Evolutionary conservation across 2,113 vertebrate species (phyloP).

Genomic region (Psettodes erumei): DNA sequence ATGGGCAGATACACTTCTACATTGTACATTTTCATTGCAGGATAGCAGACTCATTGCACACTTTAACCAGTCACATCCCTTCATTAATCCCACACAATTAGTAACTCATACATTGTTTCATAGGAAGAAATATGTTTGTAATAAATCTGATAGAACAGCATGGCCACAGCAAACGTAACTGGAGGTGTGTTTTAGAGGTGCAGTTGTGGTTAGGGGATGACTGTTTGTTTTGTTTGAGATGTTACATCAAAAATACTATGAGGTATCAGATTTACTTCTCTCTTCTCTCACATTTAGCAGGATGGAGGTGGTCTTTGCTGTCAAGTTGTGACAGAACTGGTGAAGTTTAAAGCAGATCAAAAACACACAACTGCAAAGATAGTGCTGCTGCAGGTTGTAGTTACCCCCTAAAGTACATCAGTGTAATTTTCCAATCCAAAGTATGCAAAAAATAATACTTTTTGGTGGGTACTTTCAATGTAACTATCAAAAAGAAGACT

Average conservation of each 20-base stretch:
- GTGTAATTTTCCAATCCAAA: neutral
- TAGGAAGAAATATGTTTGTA: neutral
- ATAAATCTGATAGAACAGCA: neutral
- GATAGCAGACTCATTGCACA: neutral
- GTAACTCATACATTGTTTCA: neutral
- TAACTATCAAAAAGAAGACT: neutral
- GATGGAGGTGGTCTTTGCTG: neutral
- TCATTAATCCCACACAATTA: neutral
- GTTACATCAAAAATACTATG: neutral
- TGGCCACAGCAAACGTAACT: neutral
- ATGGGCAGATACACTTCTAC: no score
- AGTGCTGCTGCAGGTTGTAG: fast-evolving
- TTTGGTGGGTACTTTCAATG: no score
- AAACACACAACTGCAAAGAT: neutral
- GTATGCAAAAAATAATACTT: no score
- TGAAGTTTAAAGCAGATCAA: neutral
- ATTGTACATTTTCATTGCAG: neutral
- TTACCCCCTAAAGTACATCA: neutral
- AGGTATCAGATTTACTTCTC: neutral
- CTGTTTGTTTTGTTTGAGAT: slow-evolving; percentile 11
- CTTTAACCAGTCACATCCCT: neutral
- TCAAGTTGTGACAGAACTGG: slow-evolving; percentile 24
- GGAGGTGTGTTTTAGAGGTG: neutral
- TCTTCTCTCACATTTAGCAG: neutral
- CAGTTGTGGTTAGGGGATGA: neutral